Percentiles rank a stretch among this genome's conserved stretches.
Conservation (phyloP, 1,140 invertebrate species). For the Caenorhabditis briggsae region DNA sequence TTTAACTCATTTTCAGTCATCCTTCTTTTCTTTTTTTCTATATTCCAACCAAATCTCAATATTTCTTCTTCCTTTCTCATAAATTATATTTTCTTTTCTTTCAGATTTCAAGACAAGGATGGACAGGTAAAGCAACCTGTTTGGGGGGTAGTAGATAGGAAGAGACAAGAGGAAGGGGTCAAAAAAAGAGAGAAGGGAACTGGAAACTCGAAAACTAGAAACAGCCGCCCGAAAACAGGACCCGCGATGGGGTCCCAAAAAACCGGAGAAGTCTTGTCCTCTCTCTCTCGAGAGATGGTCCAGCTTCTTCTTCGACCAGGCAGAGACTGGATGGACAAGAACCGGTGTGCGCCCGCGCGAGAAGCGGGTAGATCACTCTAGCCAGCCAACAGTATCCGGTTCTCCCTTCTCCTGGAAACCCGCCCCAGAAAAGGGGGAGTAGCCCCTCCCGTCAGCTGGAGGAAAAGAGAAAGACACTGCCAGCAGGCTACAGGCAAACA, state of each 20-base stretch:
- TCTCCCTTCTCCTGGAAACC: slow-evolving; percentile 13
- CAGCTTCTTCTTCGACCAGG: neutral
- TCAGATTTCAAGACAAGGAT: neutral
- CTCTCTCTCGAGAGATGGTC: neutral
- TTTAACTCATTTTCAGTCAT: neutral
- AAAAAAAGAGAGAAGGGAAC: neutral
- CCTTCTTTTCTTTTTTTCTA: neutral
- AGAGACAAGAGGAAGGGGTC: neutral
- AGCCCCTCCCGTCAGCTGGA: slow-evolving; percentile 15
- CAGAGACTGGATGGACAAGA: slow-evolving; percentile 51
- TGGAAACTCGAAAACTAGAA: slow-evolving; percentile 15
- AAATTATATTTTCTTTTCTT: too few relatives aligned
- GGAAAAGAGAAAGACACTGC: neutral
- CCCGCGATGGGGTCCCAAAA: neutral
- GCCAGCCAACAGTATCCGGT: slow-evolving; percentile 13
- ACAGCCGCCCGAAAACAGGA: slow-evolving; percentile 20
- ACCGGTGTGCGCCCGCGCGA: slow-evolving; percentile 20
- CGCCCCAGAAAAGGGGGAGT: slow-evolving; percentile 35
- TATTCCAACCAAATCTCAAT: neutral
- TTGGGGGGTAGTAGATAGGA: slow-evolving; percentile 1
- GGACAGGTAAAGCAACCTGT: slow-evolving; percentile 31
- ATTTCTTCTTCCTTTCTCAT: neutral
- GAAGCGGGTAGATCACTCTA: neutral
- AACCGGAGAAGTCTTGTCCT: slow-evolving; percentile 1
- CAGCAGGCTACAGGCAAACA: slow-evolving; percentile 31